Evolutionary conservation across 2,797 vertebrate species (phyloP).

Genomic region (Helostoma temminkii): DNA sequence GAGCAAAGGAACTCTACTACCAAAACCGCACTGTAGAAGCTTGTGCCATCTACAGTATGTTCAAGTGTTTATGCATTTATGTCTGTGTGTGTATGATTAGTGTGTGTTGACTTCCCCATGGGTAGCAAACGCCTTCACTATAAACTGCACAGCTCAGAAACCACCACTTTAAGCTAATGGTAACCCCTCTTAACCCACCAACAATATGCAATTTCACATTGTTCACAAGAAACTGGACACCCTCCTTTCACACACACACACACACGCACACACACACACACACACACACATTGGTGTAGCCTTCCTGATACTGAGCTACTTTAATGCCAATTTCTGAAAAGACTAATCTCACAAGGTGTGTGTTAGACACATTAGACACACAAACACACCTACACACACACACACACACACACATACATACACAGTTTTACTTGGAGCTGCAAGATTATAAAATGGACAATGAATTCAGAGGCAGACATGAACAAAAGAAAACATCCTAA

Average conservation of each 20-base stretch:
- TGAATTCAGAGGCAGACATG: conserved; percentile 57
- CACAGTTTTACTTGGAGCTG: no score
- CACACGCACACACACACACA: conserved; percentile 16
- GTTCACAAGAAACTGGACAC: conserved; percentile 57
- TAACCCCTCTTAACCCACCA: conserved; percentile 65
- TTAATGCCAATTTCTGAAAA: conserved; percentile 63
- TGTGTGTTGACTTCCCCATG: conserved; percentile 27
- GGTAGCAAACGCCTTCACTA: conserved; percentile 36
- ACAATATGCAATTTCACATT: conserved; percentile 67
- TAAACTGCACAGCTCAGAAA: conserved; percentile 57
- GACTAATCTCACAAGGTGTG: conserved; percentile 68
- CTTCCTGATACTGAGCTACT: conserved; percentile 34
- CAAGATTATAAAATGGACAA: conserved; percentile 56
- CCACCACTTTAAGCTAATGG: conserved; percentile 60
- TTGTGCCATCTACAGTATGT: neutral
- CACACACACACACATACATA: conserved; percentile 42
- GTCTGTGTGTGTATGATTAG: conserved; percentile 22
- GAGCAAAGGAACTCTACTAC: no score
- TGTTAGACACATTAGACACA: conserved; percentile 37
- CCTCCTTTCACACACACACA: conserved; percentile 1
- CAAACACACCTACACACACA: conserved; percentile 18
- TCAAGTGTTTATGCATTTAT: conserved; percentile 23
- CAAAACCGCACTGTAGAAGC: no score
- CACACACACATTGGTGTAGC: conserved; percentile 32
- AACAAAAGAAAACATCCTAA: conserved; percentile 66